Evolutionary conservation across 2,797 vertebrate genomes (phyloP).

Genomic region (Rhinophrynus dorsalis): DNA sequence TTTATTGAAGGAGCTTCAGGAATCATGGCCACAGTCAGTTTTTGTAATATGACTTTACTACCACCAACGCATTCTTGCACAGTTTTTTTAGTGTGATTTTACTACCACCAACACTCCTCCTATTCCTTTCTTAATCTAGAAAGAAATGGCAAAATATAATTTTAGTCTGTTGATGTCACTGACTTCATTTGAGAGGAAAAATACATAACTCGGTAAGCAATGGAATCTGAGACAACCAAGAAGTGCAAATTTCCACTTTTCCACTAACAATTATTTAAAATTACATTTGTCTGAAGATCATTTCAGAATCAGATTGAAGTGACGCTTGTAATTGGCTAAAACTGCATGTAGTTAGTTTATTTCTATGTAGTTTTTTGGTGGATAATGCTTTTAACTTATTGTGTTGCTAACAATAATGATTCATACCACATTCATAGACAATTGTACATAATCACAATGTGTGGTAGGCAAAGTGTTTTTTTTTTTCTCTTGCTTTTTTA

Average conservation of each 20-base stretch:
- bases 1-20: too few species aligned
- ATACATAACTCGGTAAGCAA: not conserved
- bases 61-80: too few species aligned
- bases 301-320: not conserved
- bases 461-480: slow-evolving; percentile 1
- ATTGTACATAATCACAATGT: slow-evolving; percentile 37
- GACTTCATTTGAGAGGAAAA: not conserved
- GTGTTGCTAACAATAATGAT: slow-evolving; percentile 21
- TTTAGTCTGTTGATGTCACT: not conserved
- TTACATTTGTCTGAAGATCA: not conserved
- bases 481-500: slow-evolving; percentile 9
- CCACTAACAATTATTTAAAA: not conserved
- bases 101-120: too few species aligned
- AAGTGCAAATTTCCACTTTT: not conserved
- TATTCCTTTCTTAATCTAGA: too few species aligned
- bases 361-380: slow-evolving; percentile 1
- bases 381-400: not conserved
- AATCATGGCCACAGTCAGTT: too few species aligned
- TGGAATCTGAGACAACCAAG: not conserved
- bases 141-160: too few species aligned
- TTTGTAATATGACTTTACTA: too few species aligned
- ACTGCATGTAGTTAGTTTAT: slow-evolving; percentile 17
- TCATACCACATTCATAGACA: slow-evolving; percentile 25
- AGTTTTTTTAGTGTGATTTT: too few species aligned
- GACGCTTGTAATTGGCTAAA: not conserved